Percentiles rank a stretch among this genome's conserved stretches.
Conservation (phyloP, 2,113 vertebrate genomes). For the Podocnemis expansa region DNA sequence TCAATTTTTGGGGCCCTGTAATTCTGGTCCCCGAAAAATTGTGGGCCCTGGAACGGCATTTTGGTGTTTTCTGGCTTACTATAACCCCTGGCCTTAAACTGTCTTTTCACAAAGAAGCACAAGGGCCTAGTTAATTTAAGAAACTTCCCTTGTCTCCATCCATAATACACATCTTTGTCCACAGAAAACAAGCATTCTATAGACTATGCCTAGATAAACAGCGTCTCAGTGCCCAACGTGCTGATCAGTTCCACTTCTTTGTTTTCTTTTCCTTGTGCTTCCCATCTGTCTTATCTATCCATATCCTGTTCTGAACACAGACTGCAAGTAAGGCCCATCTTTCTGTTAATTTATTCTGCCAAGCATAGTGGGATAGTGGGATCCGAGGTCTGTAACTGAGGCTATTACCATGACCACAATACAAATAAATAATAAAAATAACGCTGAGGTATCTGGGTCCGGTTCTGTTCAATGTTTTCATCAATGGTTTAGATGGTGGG, state of each 20-base stretch:
- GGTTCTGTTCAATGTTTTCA: too few relatives aligned
- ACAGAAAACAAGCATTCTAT: too few relatives aligned
- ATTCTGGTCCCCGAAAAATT: too few relatives aligned
- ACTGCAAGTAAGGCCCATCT: not conserved
- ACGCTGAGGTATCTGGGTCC: too few relatives aligned
- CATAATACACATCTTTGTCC: not conserved
- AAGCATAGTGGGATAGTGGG: not conserved
- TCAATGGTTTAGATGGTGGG: too few relatives aligned
- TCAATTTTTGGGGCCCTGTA: too few relatives aligned
- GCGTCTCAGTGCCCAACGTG: fast-evolving
- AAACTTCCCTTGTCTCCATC: not conserved
- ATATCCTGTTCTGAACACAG: not conserved
- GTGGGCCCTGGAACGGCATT: too few relatives aligned
- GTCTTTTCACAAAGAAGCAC: not conserved
- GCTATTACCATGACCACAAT: not conserved
- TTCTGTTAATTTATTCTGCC: not conserved
- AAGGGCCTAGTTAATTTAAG: not conserved
- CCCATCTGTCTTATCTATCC: not conserved
- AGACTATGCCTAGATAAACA: not conserved
- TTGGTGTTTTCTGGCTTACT: too few relatives aligned
- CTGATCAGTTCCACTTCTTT: not conserved
- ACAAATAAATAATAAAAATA: not conserved
- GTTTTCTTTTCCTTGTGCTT: not conserved
- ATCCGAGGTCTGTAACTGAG: not conserved
- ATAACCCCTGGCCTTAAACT: not conserved